Evolutionary conservation across 2,797 vertebrate genomes (phyloP), one percentile per base, ranked within the genome.

Genomic region (Gymnocypris eckloni): DNA sequence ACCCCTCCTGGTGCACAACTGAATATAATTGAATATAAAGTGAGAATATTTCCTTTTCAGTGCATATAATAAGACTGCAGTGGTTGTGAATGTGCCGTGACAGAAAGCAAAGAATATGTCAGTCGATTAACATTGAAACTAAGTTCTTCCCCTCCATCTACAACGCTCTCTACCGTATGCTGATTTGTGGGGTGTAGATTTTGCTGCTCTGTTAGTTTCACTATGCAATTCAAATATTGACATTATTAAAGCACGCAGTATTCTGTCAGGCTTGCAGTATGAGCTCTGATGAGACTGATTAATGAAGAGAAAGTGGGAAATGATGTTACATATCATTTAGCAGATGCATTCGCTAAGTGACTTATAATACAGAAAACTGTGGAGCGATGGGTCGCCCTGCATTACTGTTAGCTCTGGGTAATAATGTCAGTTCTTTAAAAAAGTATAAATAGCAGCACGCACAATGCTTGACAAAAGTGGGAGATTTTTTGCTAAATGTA

Each of bases 171-270:
- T 52, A 4, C 33, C 48, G 13, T 80, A 89, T 89, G 89, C 86
- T 89, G 86, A 92, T 92, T 79, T 66, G 2, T 56, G 12, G 70
- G 48, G 18, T 54, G 73, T 79, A 86, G 22, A 78, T 50, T 86
- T 70, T 61, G 75, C 22, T n/a, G 25, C 28, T 69, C 79, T 80
- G 66, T 84, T 48, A 45, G 79, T 64, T 77, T 41, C 18, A 33
- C n/a, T 67, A 70, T 61, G 75, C 81, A 48, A 81, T 87, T 90
- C 71, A 91, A 87, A 88, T 67, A 84, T 15, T 76, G 56, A 33
- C n/a, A 81, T 41, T 72, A 56, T 33, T 41, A 41, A 75, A 75
- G 70, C 28, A 16, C 3, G 67, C 41, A 11, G 37, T 28, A 61
- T 20, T 71, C 20, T 83, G 33, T 39, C 7, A 28, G 79, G 84